These are phyloP conservation scores for Saturnia pavonia DNA, from an alignment of 2,888 invertebrate species.

Conservation along the genomic window DNA sequence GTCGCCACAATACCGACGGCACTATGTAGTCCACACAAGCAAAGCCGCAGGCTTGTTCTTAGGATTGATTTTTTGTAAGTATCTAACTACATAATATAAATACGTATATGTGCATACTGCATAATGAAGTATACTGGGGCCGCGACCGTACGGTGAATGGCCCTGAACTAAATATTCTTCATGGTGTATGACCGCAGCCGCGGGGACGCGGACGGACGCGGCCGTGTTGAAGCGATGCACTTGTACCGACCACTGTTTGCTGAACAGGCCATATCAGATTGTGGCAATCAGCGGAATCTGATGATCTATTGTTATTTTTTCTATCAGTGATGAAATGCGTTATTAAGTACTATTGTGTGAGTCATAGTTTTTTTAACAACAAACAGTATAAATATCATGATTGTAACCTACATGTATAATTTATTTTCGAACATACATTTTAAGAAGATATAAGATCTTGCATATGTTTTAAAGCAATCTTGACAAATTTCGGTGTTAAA, in stretches of 20 bases:
- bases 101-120: neutral
- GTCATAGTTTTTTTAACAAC: neutral
- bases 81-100: neutral
- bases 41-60: too few relatives aligned
- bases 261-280: conserved; percentile 53
- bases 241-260: conserved; percentile 44
- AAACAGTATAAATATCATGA: too few relatives aligned
- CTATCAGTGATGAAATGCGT: conserved; percentile 59
- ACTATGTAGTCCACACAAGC: too few relatives aligned
- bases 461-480: neutral
- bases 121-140: conserved; percentile 4
- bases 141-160: conserved; percentile 27
- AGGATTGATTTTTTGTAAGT: too few relatives aligned
- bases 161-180: conserved; percentile 75
- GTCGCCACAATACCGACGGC: too few relatives aligned
- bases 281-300: conserved; percentile 41
- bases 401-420: too few relatives aligned
- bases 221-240: conserved; percentile 26
- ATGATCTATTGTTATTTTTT: conserved; percentile 76
- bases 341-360: conserved; percentile 29
- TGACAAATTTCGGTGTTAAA: too few relatives aligned
- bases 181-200: conserved; percentile 51
- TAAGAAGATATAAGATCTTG: neutral
- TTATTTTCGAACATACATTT: too few relatives aligned
- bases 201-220: conserved; percentile 21